Base-by-base conservation (phyloP, 2,888 invertebrate species). In the Drosophila stalkeri region DNA sequence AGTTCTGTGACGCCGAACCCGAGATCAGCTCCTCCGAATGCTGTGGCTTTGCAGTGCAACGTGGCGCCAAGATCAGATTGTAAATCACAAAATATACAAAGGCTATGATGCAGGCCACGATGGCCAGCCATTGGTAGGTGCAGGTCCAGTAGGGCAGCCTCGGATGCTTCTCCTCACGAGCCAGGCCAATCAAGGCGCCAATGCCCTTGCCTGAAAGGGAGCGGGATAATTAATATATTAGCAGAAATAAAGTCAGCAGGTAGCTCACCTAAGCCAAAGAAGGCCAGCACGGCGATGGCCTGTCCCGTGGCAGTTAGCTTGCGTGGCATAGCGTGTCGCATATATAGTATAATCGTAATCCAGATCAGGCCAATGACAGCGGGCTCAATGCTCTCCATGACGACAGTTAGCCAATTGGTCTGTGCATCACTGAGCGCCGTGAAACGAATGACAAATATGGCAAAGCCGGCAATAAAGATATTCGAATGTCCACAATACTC, bases 401-500 rank as follows among this genome's bases (percentile, higher is more conserved):
- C 93, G 49, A 96, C 92, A n/a, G 96, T 94, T 94, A 96, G 94
- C 92, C 95, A 94, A 9, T 88, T 61, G 68, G 95, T 95, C 64
- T 94, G 94, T 18, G 69, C 66, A 33, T 94, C 93, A 12, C 94
- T 94, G 61, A 96, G 90, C 63, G 95, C 96, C 82, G 95, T 95
- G 88, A 96, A 96, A 59, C 96, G 94, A 64, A 97, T 93, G 74
- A 97, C 96, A 92, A 97, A 97, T 86, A 96, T 94, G 11, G 96
- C 95, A 91, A 97, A 96, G n/a, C 96, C 96, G 71, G 95, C 94
- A 83, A 97, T 97, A 85, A 97, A 95, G 63, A 97, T 94, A 92
- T 97, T 97, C 75, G 97, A 96, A 91, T 96, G 95, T 1, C 96
- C 96, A 77, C 97, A 96, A 92, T 96, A 97, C 93, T 97, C 96